A percentile compares a stretch with the other conserved stretches of the same genome.
These are phyloP conservation scores for Sporophila hypoxantha DNA, from an alignment of 2,113 vertebrate genomes.

Conservation along the genomic window DNA sequence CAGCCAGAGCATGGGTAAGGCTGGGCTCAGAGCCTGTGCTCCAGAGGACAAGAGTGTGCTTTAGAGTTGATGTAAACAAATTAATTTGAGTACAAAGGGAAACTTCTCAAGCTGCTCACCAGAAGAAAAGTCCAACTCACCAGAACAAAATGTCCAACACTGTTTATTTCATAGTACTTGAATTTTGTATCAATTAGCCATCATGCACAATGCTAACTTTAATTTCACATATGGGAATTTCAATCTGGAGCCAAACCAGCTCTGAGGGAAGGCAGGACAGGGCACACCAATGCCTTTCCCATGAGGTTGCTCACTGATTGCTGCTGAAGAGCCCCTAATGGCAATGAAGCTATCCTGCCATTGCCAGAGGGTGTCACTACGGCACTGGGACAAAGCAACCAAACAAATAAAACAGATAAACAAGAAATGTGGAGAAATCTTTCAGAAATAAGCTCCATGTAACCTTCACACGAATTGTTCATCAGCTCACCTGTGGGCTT, in stretches of 20 bases:
- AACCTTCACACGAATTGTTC: background rate
- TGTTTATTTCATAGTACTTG: background rate
- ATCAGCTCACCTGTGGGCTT: background rate
- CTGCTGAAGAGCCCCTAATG: background rate
- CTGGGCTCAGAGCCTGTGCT: background rate
- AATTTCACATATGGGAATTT: background rate
- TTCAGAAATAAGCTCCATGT: background rate
- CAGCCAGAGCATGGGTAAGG: background rate
- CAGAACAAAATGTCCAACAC: background rate
- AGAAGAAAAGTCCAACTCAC: background rate
- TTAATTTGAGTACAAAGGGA: background rate
- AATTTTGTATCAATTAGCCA: background rate
- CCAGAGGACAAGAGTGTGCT: background rate
- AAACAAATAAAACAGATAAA: background rate
- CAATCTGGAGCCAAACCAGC: background rate
- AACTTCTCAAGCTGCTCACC: background rate
- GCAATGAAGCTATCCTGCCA: background rate
- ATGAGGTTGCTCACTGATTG: background rate
- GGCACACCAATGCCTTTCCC: background rate
- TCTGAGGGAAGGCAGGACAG: background rate
- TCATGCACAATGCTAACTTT: background rate
- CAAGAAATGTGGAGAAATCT: background rate
- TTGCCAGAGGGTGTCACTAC: conserved; percentile 49
- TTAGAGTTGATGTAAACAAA: background rate
- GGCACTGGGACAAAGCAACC: background rate